A percentile compares a stretch with the other conserved stretches of the same genome.
Evolutionary conservation across 1,140 invertebrate species (phyloP).

Genomic region (Monochamus saltuarius): DNA sequence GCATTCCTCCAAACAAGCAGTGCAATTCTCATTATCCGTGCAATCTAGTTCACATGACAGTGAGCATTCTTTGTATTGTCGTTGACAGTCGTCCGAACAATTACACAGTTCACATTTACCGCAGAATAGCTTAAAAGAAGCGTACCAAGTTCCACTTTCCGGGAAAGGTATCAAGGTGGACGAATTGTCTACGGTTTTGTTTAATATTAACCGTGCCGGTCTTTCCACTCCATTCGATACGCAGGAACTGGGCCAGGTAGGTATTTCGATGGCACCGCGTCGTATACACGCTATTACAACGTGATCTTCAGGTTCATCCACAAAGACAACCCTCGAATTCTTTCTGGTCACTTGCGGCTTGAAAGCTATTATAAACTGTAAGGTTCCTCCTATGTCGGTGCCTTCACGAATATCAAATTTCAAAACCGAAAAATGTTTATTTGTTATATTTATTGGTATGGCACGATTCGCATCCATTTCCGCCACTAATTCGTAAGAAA

Average conservation of each 20-base stretch:
- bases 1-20: constrained; percentile 48
- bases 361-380: constrained; percentile 65
- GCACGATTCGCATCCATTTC: constrained; percentile 56
- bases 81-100: constrained; percentile 45
- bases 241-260: constrained; percentile 59
- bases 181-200: constrained; percentile 52
- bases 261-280: constrained; percentile 55
- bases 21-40: constrained; percentile 27
- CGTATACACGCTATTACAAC: constrained; percentile 63
- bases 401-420: constrained; percentile 66
- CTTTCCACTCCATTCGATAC: constrained; percentile 55
- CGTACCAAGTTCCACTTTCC: constrained; percentile 74
- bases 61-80: constrained; percentile 32
- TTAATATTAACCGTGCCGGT: constrained; percentile 58
- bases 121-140: constrained; percentile 66
- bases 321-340: constrained; percentile 21
- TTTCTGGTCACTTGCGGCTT: constrained; percentile 54
- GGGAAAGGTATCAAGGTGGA: constrained; percentile 72
- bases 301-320: constrained; percentile 49
- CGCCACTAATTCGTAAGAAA: constrained; percentile 66
- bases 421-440: constrained; percentile 59
- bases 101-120: constrained; percentile 52
- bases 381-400: constrained; percentile 69
- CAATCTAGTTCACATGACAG: constrained; percentile 41
- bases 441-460: constrained; percentile 64